Percentiles rank a stretch among this genome's conserved stretches.
These are phyloP conservation scores for Falco novaeseelandiae DNA, from an alignment of 2,797 vertebrate species.

Conservation along the genomic window DNA sequence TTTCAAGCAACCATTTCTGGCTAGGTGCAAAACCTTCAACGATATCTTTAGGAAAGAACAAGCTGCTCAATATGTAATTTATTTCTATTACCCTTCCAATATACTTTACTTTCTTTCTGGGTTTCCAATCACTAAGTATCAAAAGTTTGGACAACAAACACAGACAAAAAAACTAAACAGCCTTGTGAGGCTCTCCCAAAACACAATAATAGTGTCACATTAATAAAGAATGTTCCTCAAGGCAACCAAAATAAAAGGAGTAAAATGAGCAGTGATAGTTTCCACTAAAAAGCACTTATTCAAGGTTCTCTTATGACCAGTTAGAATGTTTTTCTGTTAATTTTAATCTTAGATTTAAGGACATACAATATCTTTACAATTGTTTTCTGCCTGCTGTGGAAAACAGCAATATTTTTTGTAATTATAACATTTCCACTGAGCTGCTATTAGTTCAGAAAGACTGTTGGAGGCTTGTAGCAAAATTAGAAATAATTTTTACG, in stretches of 20 bases:
- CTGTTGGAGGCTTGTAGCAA: not conserved
- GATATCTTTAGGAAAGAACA: not conserved
- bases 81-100: not conserved
- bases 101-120: not conserved
- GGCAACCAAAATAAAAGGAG: not conserved
- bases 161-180: not conserved
- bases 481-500: not conserved
- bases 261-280: not conserved
- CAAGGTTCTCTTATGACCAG: not conserved
- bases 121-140: not conserved
- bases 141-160: not conserved
- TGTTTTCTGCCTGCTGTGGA: not conserved
- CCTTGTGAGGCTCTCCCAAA: not conserved
- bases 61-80: not conserved
- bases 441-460: not conserved
- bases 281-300: not conserved
- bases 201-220: not conserved
- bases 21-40: not conserved
- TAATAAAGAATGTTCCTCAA: not conserved
- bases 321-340: not conserved
- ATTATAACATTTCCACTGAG: not conserved
- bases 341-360: not conserved
- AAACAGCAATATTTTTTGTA: not conserved
- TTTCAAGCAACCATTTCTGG: not conserved
- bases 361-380: not conserved